Conservation (phyloP, 2,797 vertebrate species). For the Pyrocephalus nanus region DNA sequence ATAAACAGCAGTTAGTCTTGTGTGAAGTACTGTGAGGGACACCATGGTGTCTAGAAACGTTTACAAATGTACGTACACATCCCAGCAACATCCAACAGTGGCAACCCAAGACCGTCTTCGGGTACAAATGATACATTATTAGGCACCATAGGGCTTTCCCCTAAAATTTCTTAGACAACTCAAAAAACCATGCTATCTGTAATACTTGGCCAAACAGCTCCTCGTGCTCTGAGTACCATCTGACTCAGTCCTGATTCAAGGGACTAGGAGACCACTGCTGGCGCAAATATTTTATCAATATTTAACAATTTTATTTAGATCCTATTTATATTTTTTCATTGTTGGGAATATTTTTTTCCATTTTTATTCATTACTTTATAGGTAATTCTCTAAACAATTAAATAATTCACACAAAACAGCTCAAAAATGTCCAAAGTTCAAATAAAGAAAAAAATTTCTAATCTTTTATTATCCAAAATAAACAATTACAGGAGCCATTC, state of each 20-base stretch:
- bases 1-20: background rate
- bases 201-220: background rate
- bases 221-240: background rate
- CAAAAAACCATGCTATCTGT: fast-evolving
- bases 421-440: background rate
- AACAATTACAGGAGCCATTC: background rate
- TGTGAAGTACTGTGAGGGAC: background rate
- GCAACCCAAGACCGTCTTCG: background rate
- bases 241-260: background rate
- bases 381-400: background rate
- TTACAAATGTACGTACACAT: fast-evolving
- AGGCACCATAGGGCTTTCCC: background rate
- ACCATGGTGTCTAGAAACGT: fast-evolving
- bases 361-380: background rate
- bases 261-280: fast-evolving
- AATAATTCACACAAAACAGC: background rate
- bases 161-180: background rate
- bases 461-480: background rate
- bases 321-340: background rate
- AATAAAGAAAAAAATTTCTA: background rate
- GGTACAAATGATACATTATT: fast-evolving
- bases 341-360: background rate
- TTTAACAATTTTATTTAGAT: background rate
- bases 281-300: background rate
- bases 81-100: background rate